These are phyloP conservation scores for Diadumene lineata DNA, from an alignment of 92 coral and sea anemone genomes.

Conservation along the genomic window DNA sequence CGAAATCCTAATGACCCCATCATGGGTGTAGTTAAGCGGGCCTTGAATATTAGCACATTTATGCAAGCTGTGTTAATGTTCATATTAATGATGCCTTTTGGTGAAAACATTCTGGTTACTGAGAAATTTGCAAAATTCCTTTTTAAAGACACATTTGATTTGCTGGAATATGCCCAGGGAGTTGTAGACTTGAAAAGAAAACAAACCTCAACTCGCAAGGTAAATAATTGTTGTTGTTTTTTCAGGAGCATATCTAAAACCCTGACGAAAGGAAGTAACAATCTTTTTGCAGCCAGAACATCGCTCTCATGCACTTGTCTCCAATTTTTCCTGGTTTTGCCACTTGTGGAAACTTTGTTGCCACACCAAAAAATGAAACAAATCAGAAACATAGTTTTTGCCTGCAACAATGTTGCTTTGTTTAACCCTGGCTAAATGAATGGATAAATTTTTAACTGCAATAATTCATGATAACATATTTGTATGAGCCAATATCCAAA, in stretches of 20 bases:
- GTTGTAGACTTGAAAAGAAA: constrained; percentile 21
- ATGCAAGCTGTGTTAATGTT: constrained; percentile 6
- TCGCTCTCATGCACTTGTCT: not conserved
- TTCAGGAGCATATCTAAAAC: not conserved
- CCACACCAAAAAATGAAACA: too few relatives aligned
- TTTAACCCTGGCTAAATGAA: too few relatives aligned
- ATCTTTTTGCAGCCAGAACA: too few relatives aligned
- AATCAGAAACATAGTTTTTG: too few relatives aligned
- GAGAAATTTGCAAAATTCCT: not conserved
- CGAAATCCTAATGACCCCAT: constrained; percentile 7
- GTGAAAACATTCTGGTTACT: not conserved
- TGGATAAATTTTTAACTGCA: not conserved
- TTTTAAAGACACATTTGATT: not conserved
- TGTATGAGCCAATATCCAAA: too few relatives aligned
- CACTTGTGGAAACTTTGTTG: too few relatives aligned
- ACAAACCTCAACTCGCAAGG: not conserved
- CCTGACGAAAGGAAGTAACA: not conserved
- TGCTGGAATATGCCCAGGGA: constrained; percentile 11
- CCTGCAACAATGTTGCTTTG: too few relatives aligned
- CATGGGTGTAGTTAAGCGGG: not conserved
- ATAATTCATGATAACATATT: too few relatives aligned
- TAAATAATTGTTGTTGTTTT: not conserved
- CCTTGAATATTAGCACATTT: constrained; percentile 6
- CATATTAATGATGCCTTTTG: constrained; percentile 24
- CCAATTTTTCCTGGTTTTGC: too few relatives aligned